A percentile compares a stretch with the other conserved stretches of the same genome.
phyloP scores from a whole-genome alignment of 2,113 vertebrate genomes.

The Notechis scutatus region DNA sequence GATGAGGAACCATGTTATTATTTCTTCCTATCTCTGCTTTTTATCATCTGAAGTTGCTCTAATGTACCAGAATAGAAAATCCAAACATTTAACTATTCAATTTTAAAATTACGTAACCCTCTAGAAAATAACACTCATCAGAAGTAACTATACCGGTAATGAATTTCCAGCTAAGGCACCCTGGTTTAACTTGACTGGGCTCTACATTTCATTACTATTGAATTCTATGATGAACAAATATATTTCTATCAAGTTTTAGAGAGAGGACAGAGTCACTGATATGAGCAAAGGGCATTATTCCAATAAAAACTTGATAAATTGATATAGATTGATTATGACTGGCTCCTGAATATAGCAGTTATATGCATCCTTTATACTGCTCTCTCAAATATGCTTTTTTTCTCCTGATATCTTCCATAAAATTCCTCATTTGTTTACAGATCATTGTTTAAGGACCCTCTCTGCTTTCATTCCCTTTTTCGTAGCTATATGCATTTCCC shows the following conservation, averaged over 20 bases:
- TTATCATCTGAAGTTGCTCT: not conserved
- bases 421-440: not conserved
- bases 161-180: not conserved
- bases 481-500: not conserved
- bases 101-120: not conserved
- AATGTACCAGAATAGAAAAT: not conserved
- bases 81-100: not conserved
- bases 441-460: not conserved
- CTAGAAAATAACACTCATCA: not conserved
- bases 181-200: not conserved
- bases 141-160: not conserved
- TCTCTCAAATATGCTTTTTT: not conserved
- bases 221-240: not conserved
- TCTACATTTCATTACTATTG: not conserved
- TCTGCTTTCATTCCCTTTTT: not conserved
- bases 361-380: not conserved
- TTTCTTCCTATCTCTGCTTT: not conserved
- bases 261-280: not conserved
- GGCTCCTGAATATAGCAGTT: not conserved
- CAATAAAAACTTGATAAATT: not conserved
- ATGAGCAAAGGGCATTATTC: not conserved
- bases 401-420: not conserved
- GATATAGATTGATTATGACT: not conserved
- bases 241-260: slow-evolving; percentile 2
- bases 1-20: not conserved